phyloP scores from a whole-genome alignment of 2,113 vertebrate species.

The Cinclus mexicanus region DNA sequence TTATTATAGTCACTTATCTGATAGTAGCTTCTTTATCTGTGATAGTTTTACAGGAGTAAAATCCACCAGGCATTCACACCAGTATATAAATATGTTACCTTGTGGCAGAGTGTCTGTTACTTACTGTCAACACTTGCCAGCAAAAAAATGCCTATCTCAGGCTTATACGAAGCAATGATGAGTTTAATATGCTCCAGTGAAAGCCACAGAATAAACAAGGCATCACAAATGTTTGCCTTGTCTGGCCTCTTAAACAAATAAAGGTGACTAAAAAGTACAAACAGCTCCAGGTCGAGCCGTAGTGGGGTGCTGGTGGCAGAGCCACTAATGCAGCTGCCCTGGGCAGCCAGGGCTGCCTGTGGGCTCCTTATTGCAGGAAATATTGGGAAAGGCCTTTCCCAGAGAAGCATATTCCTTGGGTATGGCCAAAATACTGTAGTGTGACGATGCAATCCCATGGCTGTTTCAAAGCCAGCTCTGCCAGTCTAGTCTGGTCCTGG shows the following conservation, averaged over 20 bases:
- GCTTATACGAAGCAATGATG: slow-evolving; percentile 82
- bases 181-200: slow-evolving; percentile 87
- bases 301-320: not conserved
- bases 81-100: slow-evolving; percentile 79
- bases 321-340: not conserved
- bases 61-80: slow-evolving; percentile 78
- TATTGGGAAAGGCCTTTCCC: not conserved
- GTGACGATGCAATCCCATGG: fast-evolving
- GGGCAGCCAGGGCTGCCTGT: not conserved
- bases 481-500: fast-evolving
- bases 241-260: slow-evolving; percentile 92
- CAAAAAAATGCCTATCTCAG: slow-evolving; percentile 62
- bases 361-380: not conserved
- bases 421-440: not conserved
- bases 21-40: slow-evolving; percentile 85
- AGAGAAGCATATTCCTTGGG: not conserved
- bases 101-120: slow-evolving; percentile 78
- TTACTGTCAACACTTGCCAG: slow-evolving; percentile 84
- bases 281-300: slow-evolving; percentile 49
- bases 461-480: fast-evolving
- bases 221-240: slow-evolving; percentile 85
- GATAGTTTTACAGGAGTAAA: slow-evolving; percentile 82
- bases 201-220: slow-evolving; percentile 87
- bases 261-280: slow-evolving; percentile 75
- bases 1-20: slow-evolving; percentile 90